Base-by-base conservation (phyloP, 2,113 vertebrate species). In the Patagioenas fasciata region DNA sequence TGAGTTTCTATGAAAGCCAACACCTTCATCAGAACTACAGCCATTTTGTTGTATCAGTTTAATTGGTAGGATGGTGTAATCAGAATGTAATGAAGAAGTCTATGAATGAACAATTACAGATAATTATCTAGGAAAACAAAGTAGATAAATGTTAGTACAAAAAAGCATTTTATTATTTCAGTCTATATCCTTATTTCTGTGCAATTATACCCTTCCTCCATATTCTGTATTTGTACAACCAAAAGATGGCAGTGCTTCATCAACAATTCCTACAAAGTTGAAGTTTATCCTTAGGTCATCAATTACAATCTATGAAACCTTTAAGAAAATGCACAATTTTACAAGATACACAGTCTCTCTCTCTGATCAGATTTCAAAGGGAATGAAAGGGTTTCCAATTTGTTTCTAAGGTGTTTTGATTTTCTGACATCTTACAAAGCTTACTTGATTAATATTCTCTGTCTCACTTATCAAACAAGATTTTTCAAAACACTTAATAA, bases 221-320 rank as follows among this genome's bases (percentile, higher is more conserved):
- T 97, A 97, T 84, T 88, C 50, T 10, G 12, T 97, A 97, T 97
- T 97, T 96, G 95, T 97, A 89, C 91, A 97, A 82, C 98, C 97
- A 98, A 98, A 98, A 98, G 98, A 97, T 97, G 98, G 98, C 98
- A 98, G 96, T 98, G 44, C 97, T 97, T 98, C 97, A 98, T 98
- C 97, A 98, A 96, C 91, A 97, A 98, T 98, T 96, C 70, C 82
- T 85, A 25, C 65, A 88, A 38, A 62, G 36, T 71, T 93, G 89
- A 93, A 71, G 70, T 80, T 94, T 96, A 80, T 85, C 64, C 71
- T 81, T 90, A 26, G 64, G 79, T 96, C 81, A 94, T 91, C 42
- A 21, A 44, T 53, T 91, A 53, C 2, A 13, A 60, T 40, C 80
- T 73, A n/a, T 62, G 38, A 78, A 82, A 57, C 56, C 83, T 96